Base-by-base conservation (phyloP, 2,888 invertebrate species). In the Drosophila paracracens region DNA sequence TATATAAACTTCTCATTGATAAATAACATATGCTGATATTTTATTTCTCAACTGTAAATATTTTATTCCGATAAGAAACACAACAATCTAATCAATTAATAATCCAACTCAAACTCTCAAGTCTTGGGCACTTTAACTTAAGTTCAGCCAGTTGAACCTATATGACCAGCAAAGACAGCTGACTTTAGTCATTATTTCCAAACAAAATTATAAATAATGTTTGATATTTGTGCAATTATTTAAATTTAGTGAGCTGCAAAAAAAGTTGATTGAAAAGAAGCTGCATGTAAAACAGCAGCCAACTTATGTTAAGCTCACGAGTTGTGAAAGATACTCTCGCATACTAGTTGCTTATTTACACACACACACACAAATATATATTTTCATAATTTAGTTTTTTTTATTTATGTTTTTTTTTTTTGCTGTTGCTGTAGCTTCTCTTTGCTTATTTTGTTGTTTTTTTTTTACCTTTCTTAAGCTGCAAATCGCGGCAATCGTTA, bases 401-500 rank as follows among this genome's bases (percentile, higher is more conserved):
- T 4, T 5, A 21, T 21, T 43, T 21, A 2, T 36, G 2, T 53
- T 52, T n/a, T 38, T 48, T 59, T 69, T 48, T 59, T 71, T 61
- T 54, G 60, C 29, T 61, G 63, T 62, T 76, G 72, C 69, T 64
- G 66, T 57, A 58, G 72, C 76, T 69, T 63, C 68, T 76, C 46
- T 71, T 67, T 38, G 59, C 18, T 27, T 62, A 27, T 40, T 38
- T 64, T 68, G 33, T 50, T 60, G 66, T 56, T 59, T 60, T 67
- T 65, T 68, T 65, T 68, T 77, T 73, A 61, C 50, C 75, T 71
- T 77, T 74, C 79, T 81, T 81, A 85, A 82, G 89, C 91, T 91
- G 91, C 89, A 88, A 91, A 91, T 91, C 89, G 88, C 89, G 87
- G 91, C 91, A 91, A 92, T 92, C 92, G 92, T 92, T 92, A 92